Base-by-base conservation (phyloP, 92 coral and sea anemone species). In the Umimayanthus chanpuru region DNA sequence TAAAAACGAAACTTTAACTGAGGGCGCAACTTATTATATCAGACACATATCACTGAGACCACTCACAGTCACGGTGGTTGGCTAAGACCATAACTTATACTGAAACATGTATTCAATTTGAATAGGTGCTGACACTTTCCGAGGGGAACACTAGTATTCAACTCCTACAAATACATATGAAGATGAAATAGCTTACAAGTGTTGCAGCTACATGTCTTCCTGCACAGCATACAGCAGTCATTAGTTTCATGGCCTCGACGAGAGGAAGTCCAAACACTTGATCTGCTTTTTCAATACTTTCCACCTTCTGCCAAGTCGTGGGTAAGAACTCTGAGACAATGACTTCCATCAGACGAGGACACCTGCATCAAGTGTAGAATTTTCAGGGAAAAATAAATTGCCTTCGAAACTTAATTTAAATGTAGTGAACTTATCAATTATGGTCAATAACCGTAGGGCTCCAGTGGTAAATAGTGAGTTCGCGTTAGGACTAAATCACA, bases 281-380 rank as follows among this genome's bases (percentile, higher is more conserved):
- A 40, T 82, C 88, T 23, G 75, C 87, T 65, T 77, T 66, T 64
- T 81, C 88, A 16, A 82, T 91, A 67, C 83, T 86, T 40, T 81
- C 91, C 9, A 40, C 68, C 65, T 91, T 88, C 78, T 93, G 90
- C 98, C 99, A 96, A 0, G 98, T 91, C 23, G 86, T 85, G n/a
- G 99, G 98, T 49, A 97, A 93, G 76, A 97, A 97, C 83, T 95
- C 90, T 18, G 86, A 83, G 77, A 97, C 72, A 71, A 95, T 73
- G n/a, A 92, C 81, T 56, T 95, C 97, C 89, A 97, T 75, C 66
- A 97, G 92, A 50, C 99, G 91, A 23, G 99, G 99, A 76, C 98
- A 97, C 84, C 92, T 92, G 47, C 15, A 81, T 32, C 73, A 43
- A 43, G 43, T 43, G 30, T 40, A n/a, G 4, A 6, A 76, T 61